Base-by-base conservation (phyloP, 2,113 vertebrate species). In the Microtus ochrogaster region DNA sequence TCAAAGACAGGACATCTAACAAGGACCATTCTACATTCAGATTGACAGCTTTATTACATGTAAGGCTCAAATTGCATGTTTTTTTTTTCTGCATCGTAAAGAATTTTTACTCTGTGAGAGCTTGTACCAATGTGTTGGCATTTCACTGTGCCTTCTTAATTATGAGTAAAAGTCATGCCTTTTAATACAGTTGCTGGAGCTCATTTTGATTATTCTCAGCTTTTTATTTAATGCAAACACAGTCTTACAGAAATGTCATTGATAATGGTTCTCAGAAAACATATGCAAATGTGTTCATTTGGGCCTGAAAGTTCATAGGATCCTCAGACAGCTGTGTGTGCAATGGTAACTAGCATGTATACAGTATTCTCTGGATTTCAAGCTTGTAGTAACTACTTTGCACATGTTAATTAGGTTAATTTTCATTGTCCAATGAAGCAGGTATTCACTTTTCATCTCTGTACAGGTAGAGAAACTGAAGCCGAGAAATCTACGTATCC, bases 211-310 rank as follows among this genome's bases (percentile, higher is more conserved):
- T 61, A 88, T 89, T 86, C 39, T 92, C 52, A 86, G 77, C 55
- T 49, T 90, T 92, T 70, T 92, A 74, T 85, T 95, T 81, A 90
- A 92, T 82, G 73, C 95, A 91, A 97, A 91, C 73, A 90, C 49
- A 92, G 8, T 78, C 76, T 66, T 87, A 47, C 9, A 36, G 65
- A 90, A 92, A 94, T 68, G 89, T 96, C 93, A 92, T 55, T 92
- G 76, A 90, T 65, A 89, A 95, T 68, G 52, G 19, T 65, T 96
- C 41, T 85, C 79, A 61, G 65, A 94, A 74, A 94, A 90, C 89
- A 68, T 61, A 87, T 68, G 89, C 68, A 86, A 61, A 87, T 82
- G 4, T 89, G 26, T 87, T 90, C 76, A 33, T 30, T 33, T 72
- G 77, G 30, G 14, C 33, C 49, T 85, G 44, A 82, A 94, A 89